Percentiles rank a stretch among this genome's conserved stretches.
Evolutionary conservation across 2,888 invertebrate genomes (phyloP).

Genomic region (Andricus quercusramuli): DNA sequence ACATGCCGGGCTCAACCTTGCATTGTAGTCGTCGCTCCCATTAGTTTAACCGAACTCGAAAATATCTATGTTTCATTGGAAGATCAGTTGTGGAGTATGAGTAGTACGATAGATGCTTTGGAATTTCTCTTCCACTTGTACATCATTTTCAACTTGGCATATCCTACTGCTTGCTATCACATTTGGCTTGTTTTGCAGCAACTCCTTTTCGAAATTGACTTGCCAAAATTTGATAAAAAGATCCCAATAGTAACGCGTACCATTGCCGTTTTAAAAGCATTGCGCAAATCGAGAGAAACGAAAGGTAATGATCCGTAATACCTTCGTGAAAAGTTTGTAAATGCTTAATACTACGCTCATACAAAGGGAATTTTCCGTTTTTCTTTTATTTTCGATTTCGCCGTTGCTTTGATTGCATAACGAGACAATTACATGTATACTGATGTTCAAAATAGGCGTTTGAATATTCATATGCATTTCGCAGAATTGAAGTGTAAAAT

Average conservation of each 20-base stretch:
- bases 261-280: neutral
- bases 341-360: too few species aligned
- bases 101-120: constrained; percentile 19
- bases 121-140: constrained; percentile 43
- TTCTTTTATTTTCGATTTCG: too few species aligned
- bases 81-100: constrained; percentile 42
- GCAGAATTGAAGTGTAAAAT: too few species aligned
- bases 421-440: too few species aligned
- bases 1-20: constrained; percentile 43
- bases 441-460: too few species aligned
- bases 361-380: too few species aligned
- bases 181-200: constrained; percentile 46
- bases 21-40: constrained; percentile 37
- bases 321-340: too few species aligned
- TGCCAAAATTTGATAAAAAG: constrained; percentile 30
- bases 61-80: constrained; percentile 41
- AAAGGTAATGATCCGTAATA: neutral
- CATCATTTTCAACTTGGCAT: constrained; percentile 42
- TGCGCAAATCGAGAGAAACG: neutral
- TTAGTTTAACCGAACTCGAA: constrained; percentile 36
- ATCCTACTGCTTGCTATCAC: constrained; percentile 45
- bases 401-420: too few species aligned
- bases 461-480: too few species aligned
- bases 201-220: constrained; percentile 36
- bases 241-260: neutral